Evolutionary conservation across 1,140 invertebrate genomes (phyloP), one percentile per base, ranked within the genome.

Genomic region (Drosophila tropicalis): DNA sequence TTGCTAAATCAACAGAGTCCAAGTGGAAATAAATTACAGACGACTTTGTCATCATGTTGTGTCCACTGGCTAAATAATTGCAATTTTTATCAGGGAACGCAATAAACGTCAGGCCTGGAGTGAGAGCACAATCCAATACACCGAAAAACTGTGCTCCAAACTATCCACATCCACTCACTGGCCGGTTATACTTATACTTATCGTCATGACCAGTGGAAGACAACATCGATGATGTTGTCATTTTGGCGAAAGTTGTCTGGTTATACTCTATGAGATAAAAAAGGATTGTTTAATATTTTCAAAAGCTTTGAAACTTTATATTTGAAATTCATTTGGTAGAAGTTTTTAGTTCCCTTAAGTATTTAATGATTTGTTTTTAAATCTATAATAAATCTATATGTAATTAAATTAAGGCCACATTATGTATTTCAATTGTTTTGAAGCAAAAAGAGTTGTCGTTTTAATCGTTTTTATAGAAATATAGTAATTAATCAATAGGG

Each of bases 21-120:
- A 34, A 73, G 62, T 66, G 76, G 58, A 87, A 87, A 87, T 87
- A 87, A 87, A 87, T 87, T 87, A 89, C 84, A 87, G 79, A 70
- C 76, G 70, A 89, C 84, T 89, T 79, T 87, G 84, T 83, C 83
- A 89, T 80, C 65, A 72, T 76, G 82, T 81, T 51, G 62, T 55
- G 62, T 61, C 67, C 77, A 73, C 81, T 76, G 62, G 67, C 83
- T 80, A 87, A 87, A 87, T 87, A 87, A 87, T 87, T 87, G 84
- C 83, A 87, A 83, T 87, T 87, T 87, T 87, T 87, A 87, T 87
- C 70, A 70, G 72, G 65, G 72, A 73, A 72, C 76, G 77, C 84
- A 86, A 86, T 86, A 87, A 86, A 80, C 73, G 80, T 72, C 83
- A 83, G 79, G 40, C 79, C 9, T 44, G 51, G 22, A 32, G 54